Percentiles rank a stretch among this genome's conserved stretches.
Evolutionary conservation across 2,113 vertebrate species (phyloP).

Genomic region (Meleagris gallopavo): DNA sequence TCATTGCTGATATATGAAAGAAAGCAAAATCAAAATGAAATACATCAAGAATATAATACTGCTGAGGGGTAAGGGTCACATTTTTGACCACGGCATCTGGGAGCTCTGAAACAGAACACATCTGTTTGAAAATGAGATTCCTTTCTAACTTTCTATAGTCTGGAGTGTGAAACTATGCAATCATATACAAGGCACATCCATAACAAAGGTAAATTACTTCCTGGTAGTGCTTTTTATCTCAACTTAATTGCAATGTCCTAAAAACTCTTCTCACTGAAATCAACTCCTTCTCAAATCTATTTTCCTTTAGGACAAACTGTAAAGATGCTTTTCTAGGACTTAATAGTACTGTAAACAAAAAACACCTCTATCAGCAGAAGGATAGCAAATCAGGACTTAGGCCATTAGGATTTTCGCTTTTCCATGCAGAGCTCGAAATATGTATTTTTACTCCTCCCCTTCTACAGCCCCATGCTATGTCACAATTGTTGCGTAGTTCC

Average conservation of each 20-base stretch:
- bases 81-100: neutral
- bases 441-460: neutral
- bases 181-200: neutral
- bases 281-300: constrained; percentile 1
- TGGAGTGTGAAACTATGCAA: neutral
- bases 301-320: constrained; percentile 8
- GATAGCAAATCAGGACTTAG: neutral
- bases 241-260: constrained; percentile 1
- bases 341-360: neutral
- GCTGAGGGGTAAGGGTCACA: neutral
- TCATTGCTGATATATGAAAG: neutral
- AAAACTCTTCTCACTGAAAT: constrained; percentile 23
- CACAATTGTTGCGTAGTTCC: neutral
- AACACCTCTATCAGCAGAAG: neutral
- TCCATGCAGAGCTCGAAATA: neutral
- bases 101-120: neutral
- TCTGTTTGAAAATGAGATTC: neutral
- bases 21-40: neutral
- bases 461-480: neutral
- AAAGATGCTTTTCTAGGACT: neutral
- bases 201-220: constrained; percentile 22
- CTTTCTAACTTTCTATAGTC: neutral
- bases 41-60: neutral
- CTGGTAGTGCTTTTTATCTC: constrained; percentile 12
- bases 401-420: neutral